phyloP scores from a whole-genome alignment of 2,888 invertebrate species.

The Drosophila barbarae region DNA sequence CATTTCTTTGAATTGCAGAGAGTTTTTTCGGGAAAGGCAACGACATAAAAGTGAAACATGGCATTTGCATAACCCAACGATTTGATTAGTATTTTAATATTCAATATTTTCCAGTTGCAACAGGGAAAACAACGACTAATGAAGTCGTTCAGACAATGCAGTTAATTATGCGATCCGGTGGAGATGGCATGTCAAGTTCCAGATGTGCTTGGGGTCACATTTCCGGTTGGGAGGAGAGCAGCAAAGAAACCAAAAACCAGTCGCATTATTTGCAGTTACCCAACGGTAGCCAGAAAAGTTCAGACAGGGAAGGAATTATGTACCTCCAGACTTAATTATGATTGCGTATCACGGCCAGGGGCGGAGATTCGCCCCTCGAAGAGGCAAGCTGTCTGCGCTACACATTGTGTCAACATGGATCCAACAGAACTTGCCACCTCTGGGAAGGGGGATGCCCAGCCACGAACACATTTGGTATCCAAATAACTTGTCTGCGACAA shows the following conservation, averaged over 20 bases:
- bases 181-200: conserved; percentile 14
- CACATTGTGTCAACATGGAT: conserved; percentile 33
- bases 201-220: conserved; percentile 49
- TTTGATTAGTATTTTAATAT: conserved; percentile 19
- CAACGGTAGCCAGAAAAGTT: conserved; percentile 56
- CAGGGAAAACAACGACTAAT: conserved; percentile 26
- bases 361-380: background rate
- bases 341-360: conserved; percentile 16
- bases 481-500: conserved; percentile 34
- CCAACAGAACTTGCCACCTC: conserved; percentile 35
- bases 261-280: conserved; percentile 63
- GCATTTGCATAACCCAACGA: conserved; percentile 50
- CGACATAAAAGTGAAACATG: conserved; percentile 41
- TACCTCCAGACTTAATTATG: conserved; percentile 28
- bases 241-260: conserved; percentile 48
- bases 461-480: conserved; percentile 21
- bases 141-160: conserved; percentile 51
- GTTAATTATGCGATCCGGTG: conserved; percentile 44
- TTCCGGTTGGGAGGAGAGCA: conserved; percentile 46
- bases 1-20: conserved; percentile 40
- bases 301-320: conserved; percentile 3
- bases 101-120: conserved; percentile 27
- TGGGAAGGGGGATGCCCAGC: conserved; percentile 11
- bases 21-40: conserved; percentile 40
- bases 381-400: conserved; percentile 9